Evolutionary conservation across 2,797 vertebrate genomes (phyloP), one percentile per base, ranked within the genome.

Genomic region (Buphagus erythrorhynchus): DNA sequence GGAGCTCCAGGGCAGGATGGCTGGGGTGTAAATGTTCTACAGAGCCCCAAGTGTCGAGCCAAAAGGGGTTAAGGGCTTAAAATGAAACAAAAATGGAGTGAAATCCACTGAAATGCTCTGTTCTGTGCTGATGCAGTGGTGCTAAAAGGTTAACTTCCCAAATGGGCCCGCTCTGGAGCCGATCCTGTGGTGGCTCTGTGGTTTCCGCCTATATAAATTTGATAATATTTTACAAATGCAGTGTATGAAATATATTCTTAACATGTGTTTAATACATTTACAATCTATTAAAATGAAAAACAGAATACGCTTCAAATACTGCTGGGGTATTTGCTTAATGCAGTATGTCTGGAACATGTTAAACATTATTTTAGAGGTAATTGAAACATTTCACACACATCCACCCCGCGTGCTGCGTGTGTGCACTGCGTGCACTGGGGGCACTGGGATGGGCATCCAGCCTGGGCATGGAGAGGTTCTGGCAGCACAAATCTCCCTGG

Each of bases 361-460:
- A 98, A 98, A 97, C 97, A 96, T 97, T 98, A 98, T 98, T 98
- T 97, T 95, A 97, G 97, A 98, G 95, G 97, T 98, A 98, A 98
- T 98, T 98, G 98, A 98, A 98, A 98, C 98, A 98, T 98, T 98
- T 98, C 97, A 97, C 97, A 98, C 97, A 98, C 97, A 90, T 97
- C 94, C 92, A 71, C 92, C 90, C 91, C 2, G 76, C 22, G 63
- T 75, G 82, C 96, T 92, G 86, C 78, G 48, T 42, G 83, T 88
- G 93, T 80, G 95, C 86, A 38, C 86, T n/a, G 88, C 57, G 2
- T 79, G 86, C 48, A 19, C 69, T 9, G 21, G 49, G 48, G 68
- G 88, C 55, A 22, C 88, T 28, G 3, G 62, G 59, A 26, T 20
- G 58, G 63, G 33, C 0, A n/a, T n/a, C 72, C 86, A 58, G 45